Evolutionary conservation across 2,113 vertebrate genomes (phyloP), one percentile per base, ranked within the genome.

Genomic region (Aramus guarauna): DNA sequence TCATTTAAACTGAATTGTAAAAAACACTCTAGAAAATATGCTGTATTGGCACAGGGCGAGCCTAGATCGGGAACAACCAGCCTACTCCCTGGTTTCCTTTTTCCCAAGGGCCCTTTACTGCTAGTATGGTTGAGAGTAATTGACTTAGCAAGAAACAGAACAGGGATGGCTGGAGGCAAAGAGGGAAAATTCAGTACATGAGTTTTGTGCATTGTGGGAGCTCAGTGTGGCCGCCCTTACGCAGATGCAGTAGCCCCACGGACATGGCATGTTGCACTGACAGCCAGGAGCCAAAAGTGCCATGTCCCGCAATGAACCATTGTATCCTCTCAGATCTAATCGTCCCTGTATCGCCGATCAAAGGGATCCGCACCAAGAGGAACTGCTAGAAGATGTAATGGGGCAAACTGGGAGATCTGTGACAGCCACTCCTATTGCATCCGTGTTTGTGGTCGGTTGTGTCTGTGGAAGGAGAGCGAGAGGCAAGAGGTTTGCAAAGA

Each of bases 11-110:
- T 26, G 23, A 83, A 94, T 47, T 92, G 81, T 64, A 59, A 90
- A 89, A 98, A 94, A 53, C 66, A 69, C 52, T 90, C 56, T 63
- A 95, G 93, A 85, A 97, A 96, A 95, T 94, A 92, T 93, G 95
- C 92, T 93, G 73, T 59, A 63, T 48, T 95, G 94, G 85, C 92
- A 93, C 82, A 77, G 64, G 68, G 45, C 2, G 7, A 26, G 74
- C 85, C 85, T 73, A 76, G 63, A 88, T 83, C 20, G 88, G 89
- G 94, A 96, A 73, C 59, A 93, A 63, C 79, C 72, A 80, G 90
- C 68, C 62, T 94, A 88, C 59, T 95, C 95, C 84, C 62, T 72
- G 56, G 47, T 56, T 95, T 91, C 89, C 52, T 91, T 92, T 84
- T 85, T 85, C 93, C 80, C 94, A 72, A 82, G 89, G 80, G 93